Evolutionary conservation across 2,113 vertebrate genomes (phyloP), one percentile per base, ranked within the genome.

Genomic region (Cavia porcellus): DNA sequence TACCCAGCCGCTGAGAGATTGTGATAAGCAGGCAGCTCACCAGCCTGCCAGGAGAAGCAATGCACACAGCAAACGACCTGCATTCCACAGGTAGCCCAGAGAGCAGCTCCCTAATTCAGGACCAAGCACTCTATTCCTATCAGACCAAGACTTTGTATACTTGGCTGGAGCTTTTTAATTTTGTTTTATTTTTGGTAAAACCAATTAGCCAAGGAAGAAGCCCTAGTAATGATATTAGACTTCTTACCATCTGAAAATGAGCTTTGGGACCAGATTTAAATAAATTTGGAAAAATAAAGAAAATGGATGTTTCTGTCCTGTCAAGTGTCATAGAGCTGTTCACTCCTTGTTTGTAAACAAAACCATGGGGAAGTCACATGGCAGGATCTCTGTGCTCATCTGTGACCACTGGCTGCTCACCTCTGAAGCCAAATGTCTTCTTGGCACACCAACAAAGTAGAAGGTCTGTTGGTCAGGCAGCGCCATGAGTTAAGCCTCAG

Each of bases 211-310:
- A 57, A 42, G 35, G 47, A 94, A 68, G 89, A 85, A 61, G 11
- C 32, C n/a, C 20, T 82, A 81, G 88, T 77, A 57, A 81, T 84
- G 17, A 55, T 38, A 74, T 55, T 55, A 88, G 81, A 88, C 61
- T 81, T 86, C 50, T 88, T 25, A 86, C 14, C 57, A 59, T 83
- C 66, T 93, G 15, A 32, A 24, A 38, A 55, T 72, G 24, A n/a
- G 17, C 2, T 83, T 93, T 86, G 25, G 30, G 55, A 66, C 32
- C 66, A 83, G 79, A 95, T 68, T 94, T 89, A 80, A 94, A 94
- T 68, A 83, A 82, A 91, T 22, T 35, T 79, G 45, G 52, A 64
- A 59, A 96, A 64, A 93, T 35, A 64, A 89, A 90, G 35, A 85
- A 72, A 10, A 30, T 5, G 42, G 38, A 12, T 52, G 52, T 94